These are phyloP conservation scores for Mycalesis mineus DNA, from an alignment of 2,888 invertebrate genomes.

Conservation along the genomic window DNA sequence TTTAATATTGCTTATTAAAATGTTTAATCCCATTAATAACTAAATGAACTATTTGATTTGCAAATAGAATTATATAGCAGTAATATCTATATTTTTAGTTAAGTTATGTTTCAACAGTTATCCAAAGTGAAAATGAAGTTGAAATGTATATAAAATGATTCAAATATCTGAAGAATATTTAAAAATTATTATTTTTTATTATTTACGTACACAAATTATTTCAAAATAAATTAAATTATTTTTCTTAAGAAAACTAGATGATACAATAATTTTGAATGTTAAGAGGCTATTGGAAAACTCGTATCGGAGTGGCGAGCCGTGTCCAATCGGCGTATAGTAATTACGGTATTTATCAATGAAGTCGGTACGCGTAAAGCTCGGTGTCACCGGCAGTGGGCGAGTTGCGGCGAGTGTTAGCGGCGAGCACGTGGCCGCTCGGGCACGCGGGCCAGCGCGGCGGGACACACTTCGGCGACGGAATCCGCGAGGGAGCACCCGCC, in stretches of 20 bases:
- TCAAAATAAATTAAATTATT: background rate
- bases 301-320: conserved; percentile 23
- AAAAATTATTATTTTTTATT: background rate
- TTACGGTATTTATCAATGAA: conserved; percentile 62
- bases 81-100: background rate
- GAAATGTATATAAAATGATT: background rate
- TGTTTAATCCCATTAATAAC: background rate
- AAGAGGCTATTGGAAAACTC: conserved; percentile 23
- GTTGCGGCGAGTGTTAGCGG: conserved; percentile 18
- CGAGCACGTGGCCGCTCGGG: conserved; percentile 70
- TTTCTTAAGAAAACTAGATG: background rate
- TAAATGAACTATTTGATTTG: background rate
- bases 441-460: conserved; percentile 51
- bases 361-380: conserved; percentile 42
- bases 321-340: conserved; percentile 51
- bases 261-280: background rate
- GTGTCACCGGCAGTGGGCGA: conserved; percentile 44
- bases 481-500: conserved; percentile 71
- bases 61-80: background rate
- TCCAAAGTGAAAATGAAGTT: background rate
- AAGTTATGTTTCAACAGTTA: background rate
- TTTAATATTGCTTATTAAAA: background rate
- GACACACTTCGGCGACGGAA: conserved; percentile 52
- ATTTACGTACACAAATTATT: background rate
- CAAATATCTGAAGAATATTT: too few relatives aligned